phyloP scores from a whole-genome alignment of 2,888 invertebrate genomes.

The Eustalomyia histrio region DNA sequence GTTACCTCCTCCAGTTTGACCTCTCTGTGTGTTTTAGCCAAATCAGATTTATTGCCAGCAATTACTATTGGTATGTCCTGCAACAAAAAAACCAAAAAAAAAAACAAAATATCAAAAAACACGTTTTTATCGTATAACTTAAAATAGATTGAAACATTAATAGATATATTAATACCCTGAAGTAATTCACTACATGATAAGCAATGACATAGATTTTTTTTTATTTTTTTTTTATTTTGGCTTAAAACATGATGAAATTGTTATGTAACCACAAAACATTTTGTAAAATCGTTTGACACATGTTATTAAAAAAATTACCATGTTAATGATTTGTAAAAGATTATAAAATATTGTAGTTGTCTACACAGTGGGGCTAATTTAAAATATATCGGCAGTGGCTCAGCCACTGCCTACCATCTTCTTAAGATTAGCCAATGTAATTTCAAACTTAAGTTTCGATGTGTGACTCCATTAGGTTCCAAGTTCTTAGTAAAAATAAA shows the following conservation, averaged over 20 bases:
- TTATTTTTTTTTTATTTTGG: background rate
- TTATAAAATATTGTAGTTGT: too few relatives aligned
- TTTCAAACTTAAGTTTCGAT: too few relatives aligned
- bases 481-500: too few relatives aligned
- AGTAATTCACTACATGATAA: background rate
- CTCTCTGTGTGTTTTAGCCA: slow-evolving; percentile 85
- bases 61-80: slow-evolving; percentile 92
- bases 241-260: background rate
- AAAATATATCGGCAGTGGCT: too few relatives aligned
- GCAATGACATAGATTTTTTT: background rate
- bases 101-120: background rate
- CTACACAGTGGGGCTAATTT: too few relatives aligned
- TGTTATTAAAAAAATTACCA: too few relatives aligned
- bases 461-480: too few relatives aligned
- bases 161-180: background rate
- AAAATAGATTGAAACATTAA: background rate
- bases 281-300: too few relatives aligned
- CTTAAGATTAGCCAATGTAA: too few relatives aligned
- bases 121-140: background rate
- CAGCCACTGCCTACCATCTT: too few relatives aligned
- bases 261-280: too few relatives aligned
- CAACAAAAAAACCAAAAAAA: slow-evolving; percentile 3
- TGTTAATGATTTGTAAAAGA: too few relatives aligned
- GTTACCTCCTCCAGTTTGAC: slow-evolving; percentile 88
- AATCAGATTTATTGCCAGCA: slow-evolving; percentile 91